These are phyloP conservation scores for Phoebastria nigripes DNA, from an alignment of 2,797 vertebrate species.

Conservation along the genomic window DNA sequence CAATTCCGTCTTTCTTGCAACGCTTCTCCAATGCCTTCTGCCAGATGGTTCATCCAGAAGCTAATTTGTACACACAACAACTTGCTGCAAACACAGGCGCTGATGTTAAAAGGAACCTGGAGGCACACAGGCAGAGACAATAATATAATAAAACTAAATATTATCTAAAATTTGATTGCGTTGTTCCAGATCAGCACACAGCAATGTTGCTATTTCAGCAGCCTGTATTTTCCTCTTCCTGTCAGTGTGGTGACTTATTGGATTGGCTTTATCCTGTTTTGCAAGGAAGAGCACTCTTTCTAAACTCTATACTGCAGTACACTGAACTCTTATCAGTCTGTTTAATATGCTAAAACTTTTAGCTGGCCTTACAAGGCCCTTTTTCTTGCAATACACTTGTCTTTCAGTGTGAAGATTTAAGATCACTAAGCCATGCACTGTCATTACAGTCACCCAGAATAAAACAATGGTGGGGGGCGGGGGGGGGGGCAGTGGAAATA, in stretches of 20 bases:
- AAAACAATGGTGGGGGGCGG: neutral
- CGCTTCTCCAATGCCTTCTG: neutral
- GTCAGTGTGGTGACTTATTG: neutral
- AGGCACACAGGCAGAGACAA: neutral
- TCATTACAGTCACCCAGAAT: neutral
- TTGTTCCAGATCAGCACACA: neutral
- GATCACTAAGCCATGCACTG: neutral
- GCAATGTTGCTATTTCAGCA: neutral
- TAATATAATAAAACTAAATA: neutral
- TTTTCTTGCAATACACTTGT: neutral
- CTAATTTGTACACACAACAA: neutral
- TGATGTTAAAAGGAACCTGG: neutral
- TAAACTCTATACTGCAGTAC: neutral
- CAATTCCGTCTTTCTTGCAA: neutral
- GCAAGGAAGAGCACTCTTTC: neutral
- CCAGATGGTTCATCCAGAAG: neutral
- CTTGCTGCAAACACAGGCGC: neutral
- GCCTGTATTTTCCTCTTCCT: neutral
- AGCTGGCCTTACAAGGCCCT: neutral
- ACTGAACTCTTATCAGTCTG: neutral
- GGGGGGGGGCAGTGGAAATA: neutral
- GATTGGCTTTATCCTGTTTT: neutral
- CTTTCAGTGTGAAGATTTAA: neutral
- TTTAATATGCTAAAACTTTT: neutral
- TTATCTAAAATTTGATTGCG: neutral